A percentile compares a stretch with the other conserved stretches of the same genome.
These are phyloP conservation scores for Pterocles gutturalis DNA, from an alignment of 2,113 vertebrate species.

Conservation along the genomic window DNA sequence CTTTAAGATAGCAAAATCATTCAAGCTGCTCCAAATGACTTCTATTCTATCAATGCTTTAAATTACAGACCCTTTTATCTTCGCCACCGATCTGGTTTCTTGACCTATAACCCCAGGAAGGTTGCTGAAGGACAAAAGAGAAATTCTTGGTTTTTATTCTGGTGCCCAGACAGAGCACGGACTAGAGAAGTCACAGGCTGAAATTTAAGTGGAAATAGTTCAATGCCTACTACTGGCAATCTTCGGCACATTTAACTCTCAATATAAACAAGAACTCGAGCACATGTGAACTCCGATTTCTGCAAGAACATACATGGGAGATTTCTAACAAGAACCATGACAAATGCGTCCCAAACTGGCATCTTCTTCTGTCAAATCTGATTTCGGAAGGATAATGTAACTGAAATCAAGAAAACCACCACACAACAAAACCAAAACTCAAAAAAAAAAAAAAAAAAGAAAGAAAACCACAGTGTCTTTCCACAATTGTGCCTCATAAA, in stretches of 20 bases:
- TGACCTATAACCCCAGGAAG: neutral
- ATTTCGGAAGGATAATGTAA: neutral
- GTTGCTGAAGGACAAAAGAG: constrained; percentile 31
- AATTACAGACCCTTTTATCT: constrained; percentile 28
- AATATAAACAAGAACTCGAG: neutral
- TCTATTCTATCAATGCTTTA: neutral
- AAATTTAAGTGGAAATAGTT: neutral
- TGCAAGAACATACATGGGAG: neutral
- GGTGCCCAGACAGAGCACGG: neutral
- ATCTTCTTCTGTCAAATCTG: neutral
- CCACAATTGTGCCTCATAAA: neutral
- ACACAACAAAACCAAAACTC: neutral
- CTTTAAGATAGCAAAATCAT: neutral
- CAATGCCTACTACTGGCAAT: neutral
- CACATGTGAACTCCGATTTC: accelerated
- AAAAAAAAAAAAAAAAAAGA: no score
- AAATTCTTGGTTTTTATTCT: neutral
- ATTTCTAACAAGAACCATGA: neutral
- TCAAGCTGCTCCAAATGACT: neutral
- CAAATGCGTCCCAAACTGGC: neutral
- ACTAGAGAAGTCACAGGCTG: neutral
- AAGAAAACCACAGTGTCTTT: neutral
- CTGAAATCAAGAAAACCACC: accelerated
- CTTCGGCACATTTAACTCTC: neutral
- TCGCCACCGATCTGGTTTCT: neutral